Conservation (phyloP, 1,140 invertebrate genomes). For the Tribolium madens region DNA sequence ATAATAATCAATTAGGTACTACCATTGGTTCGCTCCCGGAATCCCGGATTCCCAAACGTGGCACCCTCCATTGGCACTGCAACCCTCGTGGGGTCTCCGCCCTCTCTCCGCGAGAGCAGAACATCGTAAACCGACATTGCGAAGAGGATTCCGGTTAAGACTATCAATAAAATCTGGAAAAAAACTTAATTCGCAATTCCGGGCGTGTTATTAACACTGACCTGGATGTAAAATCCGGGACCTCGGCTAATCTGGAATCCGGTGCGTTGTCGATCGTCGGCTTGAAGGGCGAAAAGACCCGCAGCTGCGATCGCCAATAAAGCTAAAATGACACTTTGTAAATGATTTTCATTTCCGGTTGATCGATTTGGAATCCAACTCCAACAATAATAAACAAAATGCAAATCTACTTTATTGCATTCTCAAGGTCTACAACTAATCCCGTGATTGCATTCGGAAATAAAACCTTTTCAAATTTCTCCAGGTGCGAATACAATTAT, state of each 20-base stretch:
- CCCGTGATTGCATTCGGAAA: neutral
- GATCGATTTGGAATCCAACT: slow-evolving; percentile 17
- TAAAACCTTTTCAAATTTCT: slow-evolving; percentile 7
- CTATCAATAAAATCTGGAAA: slow-evolving; percentile 81
- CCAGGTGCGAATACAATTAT: slow-evolving; percentile 22
- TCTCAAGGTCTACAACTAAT: slow-evolving; percentile 9
- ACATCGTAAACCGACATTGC: slow-evolving; percentile 83
- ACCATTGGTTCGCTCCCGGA: slow-evolving; percentile 79
- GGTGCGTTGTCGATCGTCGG: slow-evolving; percentile 77
- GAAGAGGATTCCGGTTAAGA: slow-evolving; percentile 79
- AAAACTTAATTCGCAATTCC: too few species aligned
- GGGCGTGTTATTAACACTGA: slow-evolving; percentile 65
- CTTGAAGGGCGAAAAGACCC: slow-evolving; percentile 84
- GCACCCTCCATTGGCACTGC: slow-evolving; percentile 71
- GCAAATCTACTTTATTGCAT: slow-evolving; percentile 8
- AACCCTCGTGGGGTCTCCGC: slow-evolving; percentile 80
- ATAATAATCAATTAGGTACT: too few species aligned
- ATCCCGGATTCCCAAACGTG: slow-evolving; percentile 87
- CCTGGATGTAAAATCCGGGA: slow-evolving; percentile 88
- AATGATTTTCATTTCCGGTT: slow-evolving; percentile 20
- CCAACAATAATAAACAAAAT: slow-evolving; percentile 25
- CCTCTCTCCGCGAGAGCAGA: slow-evolving; percentile 75
- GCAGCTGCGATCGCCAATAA: slow-evolving; percentile 82
- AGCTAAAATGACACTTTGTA: slow-evolving; percentile 70
- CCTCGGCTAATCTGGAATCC: slow-evolving; percentile 81